Base-by-base conservation (phyloP, 30 jellyfish, hydroid and myxozoan genomes). In the Chrysaora quinquecirrha region DNA sequence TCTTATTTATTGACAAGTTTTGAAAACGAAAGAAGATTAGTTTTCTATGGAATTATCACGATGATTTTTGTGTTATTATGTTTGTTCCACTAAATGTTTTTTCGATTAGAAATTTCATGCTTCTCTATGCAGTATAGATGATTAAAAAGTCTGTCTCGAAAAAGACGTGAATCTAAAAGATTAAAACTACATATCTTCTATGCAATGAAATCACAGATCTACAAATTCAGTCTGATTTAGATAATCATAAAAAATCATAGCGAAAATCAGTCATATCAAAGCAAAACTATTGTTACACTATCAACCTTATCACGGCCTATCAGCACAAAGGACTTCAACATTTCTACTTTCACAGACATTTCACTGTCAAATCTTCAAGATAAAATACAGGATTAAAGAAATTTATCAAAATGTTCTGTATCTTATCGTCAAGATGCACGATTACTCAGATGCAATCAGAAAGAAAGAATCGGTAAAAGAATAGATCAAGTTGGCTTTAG, bases 401-500 rank as follows among this genome's bases (percentile, higher is more conserved):
- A 70, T 70, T 70, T 70, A 70, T 70, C 82, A 70, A 70, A 30
- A 28, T 34, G 38, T 6, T 27, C 10, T 28, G 35, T 30, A 43
- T 38, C 82, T 70, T 70, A 70, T 70, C 67, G 2, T 25, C 29
- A 10, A 3, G 3, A 7, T 10, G 25, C 12, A 52, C 7, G 68
- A 52, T 52, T 2, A 25, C 68, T 4, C 6, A 25, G 7, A 2
- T 52, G 12, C 14, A 52, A 10, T 52, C 12, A 9, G 16, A 43
- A 43, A 43, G 58, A 43, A 43, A 43, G 12, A 16, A 43, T 43
- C 16, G 58, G 3, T 4, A 3, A 10, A 20, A 52, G 12, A 52
- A 10, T 52, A 10, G 7, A 52, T 10, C 3, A 16, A 52, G 9
- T 25, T 10, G 68, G 29, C 68, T 52, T 52, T 19, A 19, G 68